Base-by-base conservation (phyloP, 1,140 invertebrate species). In the Cyclina sinensis region DNA sequence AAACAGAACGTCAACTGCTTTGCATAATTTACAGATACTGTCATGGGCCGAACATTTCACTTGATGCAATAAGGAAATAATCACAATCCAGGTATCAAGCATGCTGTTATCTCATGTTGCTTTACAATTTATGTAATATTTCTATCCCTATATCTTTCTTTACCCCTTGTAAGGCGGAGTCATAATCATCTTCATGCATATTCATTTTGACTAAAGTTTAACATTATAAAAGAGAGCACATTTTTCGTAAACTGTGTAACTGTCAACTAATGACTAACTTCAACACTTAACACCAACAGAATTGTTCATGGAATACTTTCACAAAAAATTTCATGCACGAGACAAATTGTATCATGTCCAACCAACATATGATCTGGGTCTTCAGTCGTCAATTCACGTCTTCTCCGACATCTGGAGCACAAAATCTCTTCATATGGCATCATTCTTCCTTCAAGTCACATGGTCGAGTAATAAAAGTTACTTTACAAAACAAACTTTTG, bases 211-310 rank as follows among this genome's bases (percentile, higher is more conserved):
- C 21, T 54, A 18, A 3, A 12, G 14, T 54, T 18, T 54, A 18
- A 7, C 51, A 54, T 54, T n/a, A 3, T 11, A 7, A 54, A 54
- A 4, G 18, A 54, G 21, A 65, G 24, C 54, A 57, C n/a, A 65
- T 24, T 30, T 30, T 5, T n/a, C 11, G 24, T 7, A 27, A 65
- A 24, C 7, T 37, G 35, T 37, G 30, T 37, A 35, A 70, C 21
- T 18, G 32, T 21, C 65, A 37, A 39, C 65, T 70, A 39, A 70
- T 37, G 37, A 37, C 65, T 70, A 70, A 70, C 32, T 70, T 39
- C 65, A 37, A 70, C 32, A 37, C 16, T 37, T 70, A 37, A 70
- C 65, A 70, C 65, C 3, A 37, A 70, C 65, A 70, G 3, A 62
- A 62, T 27, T 62, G 21, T 62, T 27, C 24, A 27, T 24, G 57